Evolutionary conservation across 2,113 vertebrate species (phyloP).

Genomic region (Tetraodon nigroviridis): DNA sequence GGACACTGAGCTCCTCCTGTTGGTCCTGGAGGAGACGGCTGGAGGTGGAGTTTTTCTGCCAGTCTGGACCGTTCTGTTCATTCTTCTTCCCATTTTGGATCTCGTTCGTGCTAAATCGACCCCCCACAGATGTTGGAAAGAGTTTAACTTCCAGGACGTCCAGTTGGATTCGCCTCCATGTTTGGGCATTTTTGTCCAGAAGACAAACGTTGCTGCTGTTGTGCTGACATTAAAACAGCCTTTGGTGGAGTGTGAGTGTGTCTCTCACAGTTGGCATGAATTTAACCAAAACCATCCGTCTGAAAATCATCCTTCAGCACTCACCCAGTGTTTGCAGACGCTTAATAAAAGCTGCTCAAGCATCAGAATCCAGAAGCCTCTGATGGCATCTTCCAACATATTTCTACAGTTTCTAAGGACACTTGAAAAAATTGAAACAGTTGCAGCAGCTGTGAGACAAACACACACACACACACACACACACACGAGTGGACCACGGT

Average conservation of each 20-base stretch:
- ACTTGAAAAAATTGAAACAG: slow-evolving; percentile 29
- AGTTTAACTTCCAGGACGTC: neutral
- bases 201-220: slow-evolving; percentile 15
- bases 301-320: slow-evolving; percentile 2
- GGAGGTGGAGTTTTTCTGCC: neutral
- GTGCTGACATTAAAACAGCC: slow-evolving; percentile 36
- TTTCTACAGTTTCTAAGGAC: slow-evolving; percentile 49
- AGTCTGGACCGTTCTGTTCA: neutral
- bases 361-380: slow-evolving; percentile 3
- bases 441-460: neutral
- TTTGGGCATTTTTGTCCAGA: slow-evolving; percentile 15
- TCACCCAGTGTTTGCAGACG: slow-evolving; percentile 2
- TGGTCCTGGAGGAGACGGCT: neutral
- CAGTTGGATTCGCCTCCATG: slow-evolving; percentile 13
- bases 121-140: neutral
- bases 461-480: too few species aligned
- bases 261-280: neutral
- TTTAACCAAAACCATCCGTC: neutral
- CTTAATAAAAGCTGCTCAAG: slow-evolving; percentile 11
- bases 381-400: neutral
- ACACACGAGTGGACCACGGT: too few species aligned
- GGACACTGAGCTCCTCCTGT: slow-evolving; percentile 69
- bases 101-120: neutral
- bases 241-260: slow-evolving; percentile 10
- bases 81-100: neutral